A percentile compares a stretch with the other conserved stretches of the same genome.
phyloP scores from a whole-genome alignment of 2,797 vertebrate species.

The Rhadinocentrus ornatus region DNA sequence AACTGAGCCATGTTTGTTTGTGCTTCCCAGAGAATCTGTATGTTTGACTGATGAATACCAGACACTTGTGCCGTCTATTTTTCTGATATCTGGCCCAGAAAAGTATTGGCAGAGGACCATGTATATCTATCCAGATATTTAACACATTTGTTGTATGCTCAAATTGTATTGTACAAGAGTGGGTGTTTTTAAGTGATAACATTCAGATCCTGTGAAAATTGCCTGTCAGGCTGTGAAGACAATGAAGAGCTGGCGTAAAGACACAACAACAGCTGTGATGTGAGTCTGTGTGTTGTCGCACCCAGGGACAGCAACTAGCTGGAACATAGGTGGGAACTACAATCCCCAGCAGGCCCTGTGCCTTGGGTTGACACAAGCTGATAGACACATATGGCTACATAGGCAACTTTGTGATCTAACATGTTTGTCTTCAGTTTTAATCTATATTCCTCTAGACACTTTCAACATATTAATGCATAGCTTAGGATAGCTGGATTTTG shows the following conservation, averaged over 20 bases:
- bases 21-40: conserved; percentile 20
- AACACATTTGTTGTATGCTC: conserved; percentile 20
- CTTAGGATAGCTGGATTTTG: neutral
- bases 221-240: conserved; percentile 20
- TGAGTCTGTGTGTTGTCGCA: conserved; percentile 41
- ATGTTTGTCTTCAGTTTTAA: conserved; percentile 39
- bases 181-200: conserved; percentile 34
- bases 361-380: conserved; percentile 40
- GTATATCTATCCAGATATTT: conserved; percentile 38
- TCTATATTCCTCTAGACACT: neutral
- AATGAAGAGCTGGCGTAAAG: conserved; percentile 29
- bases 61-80: conserved; percentile 14
- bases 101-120: conserved; percentile 24
- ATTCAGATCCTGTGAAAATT: conserved; percentile 32
- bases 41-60: conserved; percentile 19
- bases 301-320: conserved; percentile 39
- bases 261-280: conserved; percentile 52
- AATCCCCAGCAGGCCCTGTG: conserved; percentile 51
- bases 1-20: conserved; percentile 17
- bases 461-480: neutral
- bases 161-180: conserved; percentile 29
- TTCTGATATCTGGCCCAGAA: conserved; percentile 15
- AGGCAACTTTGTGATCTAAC: conserved; percentile 55
- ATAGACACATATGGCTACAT: conserved; percentile 22
- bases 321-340: conserved; percentile 50